Evolutionary conservation across 2,113 vertebrate species (phyloP).

Genomic region (Smithornis capensis): DNA sequence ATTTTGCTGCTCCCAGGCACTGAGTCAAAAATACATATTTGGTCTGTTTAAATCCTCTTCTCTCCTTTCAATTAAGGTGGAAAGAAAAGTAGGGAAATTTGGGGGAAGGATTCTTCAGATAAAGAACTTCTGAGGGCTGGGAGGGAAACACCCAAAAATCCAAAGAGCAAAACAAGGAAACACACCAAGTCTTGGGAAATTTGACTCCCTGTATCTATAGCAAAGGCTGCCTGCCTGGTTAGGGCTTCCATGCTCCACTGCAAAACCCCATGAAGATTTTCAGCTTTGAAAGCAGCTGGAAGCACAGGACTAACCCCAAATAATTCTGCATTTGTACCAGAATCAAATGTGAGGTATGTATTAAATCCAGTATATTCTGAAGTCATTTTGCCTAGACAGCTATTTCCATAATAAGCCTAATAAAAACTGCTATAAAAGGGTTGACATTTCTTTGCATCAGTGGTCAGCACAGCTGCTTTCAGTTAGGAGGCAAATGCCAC

Average conservation of each 20-base stretch:
- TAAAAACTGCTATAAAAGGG: not conserved
- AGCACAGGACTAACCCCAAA: not conserved
- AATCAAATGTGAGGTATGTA: not conserved
- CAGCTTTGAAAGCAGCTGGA: not conserved
- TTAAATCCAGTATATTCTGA: not conserved
- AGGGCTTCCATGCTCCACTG: not conserved
- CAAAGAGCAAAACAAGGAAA: not conserved
- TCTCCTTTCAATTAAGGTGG: not conserved
- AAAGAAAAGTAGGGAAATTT: not conserved
- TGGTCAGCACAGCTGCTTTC: conserved; percentile 47
- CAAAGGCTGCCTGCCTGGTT: not conserved
- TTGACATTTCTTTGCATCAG: not conserved
- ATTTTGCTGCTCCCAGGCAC: not conserved
- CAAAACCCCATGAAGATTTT: not conserved
- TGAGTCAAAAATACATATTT: not conserved
- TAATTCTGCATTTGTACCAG: not conserved
- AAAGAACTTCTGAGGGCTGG: not conserved
- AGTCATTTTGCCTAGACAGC: conserved; percentile 1
- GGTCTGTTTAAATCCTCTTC: not conserved
- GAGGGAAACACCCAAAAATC: not conserved
- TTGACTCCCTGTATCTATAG: not conserved
- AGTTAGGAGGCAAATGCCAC: conserved; percentile 32
- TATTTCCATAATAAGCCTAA: conserved; percentile 1
- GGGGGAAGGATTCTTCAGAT: not conserved
- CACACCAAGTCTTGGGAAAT: not conserved